Evolutionary conservation across 2,797 vertebrate genomes (phyloP), one percentile per base, ranked within the genome.

Genomic region (Semaprochilodus insignis): DNA sequence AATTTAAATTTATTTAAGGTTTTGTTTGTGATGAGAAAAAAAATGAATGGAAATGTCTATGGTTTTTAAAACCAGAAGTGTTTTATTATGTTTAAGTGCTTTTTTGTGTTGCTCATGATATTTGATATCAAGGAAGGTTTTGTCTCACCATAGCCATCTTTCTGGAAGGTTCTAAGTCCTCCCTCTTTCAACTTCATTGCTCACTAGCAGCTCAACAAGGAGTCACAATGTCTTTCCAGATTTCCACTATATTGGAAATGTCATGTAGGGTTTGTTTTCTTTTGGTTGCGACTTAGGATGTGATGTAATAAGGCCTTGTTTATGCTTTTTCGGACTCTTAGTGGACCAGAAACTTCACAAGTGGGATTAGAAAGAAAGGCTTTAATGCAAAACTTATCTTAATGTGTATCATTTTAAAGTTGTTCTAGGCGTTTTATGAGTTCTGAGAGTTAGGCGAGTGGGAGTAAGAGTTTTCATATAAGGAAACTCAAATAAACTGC

Each of bases 231-330:
- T 31, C 31, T 31, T 31, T 31, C 31, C 31, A 31, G 1, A 31
- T 31, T 31, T 31, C 54, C 83, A 40, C 25, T 80, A 60, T 63
- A 62, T 77, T 63, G 57, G 34, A 81, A 80, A 65, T 83, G 77
- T 63, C 72, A 74, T 36, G 70, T 51, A 40, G 82, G 63, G 77
- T 74, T 83, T 80, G 10, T 13, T 48, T 13, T 48, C 27, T 31
- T 66, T 65, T 25, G 17, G 27, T 74, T 19, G 72, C 36, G 27
- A 52, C 52, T 74, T 57, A 74, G 72, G 72, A 57, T 74, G 72
- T 74, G 72, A 57, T 74, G 52, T 36, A 74, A 74, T 57, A 52
- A 57, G 72, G 27, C 54, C 54, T 14, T 34, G 27, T 15, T 74
- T 31, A 11, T 6, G 52, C 52, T 74, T 74, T 74, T 36, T 34